These are phyloP conservation scores for Piprites chloris DNA, from an alignment of 2,113 vertebrate genomes.

Conservation along the genomic window DNA sequence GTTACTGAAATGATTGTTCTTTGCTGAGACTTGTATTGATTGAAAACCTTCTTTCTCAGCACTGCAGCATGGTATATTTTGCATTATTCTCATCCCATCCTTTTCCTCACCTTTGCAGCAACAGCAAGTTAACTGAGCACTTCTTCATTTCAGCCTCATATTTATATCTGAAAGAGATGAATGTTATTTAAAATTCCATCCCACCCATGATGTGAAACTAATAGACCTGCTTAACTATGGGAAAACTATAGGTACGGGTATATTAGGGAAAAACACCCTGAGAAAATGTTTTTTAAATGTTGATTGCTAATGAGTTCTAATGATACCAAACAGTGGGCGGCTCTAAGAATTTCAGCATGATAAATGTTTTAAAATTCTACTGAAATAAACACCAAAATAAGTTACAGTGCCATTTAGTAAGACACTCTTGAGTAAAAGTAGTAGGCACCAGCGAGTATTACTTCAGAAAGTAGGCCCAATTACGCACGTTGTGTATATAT, in stretches of 20 bases:
- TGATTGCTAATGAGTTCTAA: conserved; percentile 73
- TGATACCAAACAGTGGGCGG: conserved; percentile 65
- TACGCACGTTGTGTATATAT: neutral
- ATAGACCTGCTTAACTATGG: conserved; percentile 74
- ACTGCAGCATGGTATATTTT: neutral
- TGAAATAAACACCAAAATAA: conserved; percentile 43
- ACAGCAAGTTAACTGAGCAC: conserved; percentile 49
- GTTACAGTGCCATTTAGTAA: conserved; percentile 29
- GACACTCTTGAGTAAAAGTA: conserved; percentile 36
- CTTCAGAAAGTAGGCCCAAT: neutral
- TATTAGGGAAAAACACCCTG: conserved; percentile 57
- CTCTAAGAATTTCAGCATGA: conserved; percentile 59
- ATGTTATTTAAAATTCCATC: conserved; percentile 74
- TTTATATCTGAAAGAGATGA: conserved; percentile 68
- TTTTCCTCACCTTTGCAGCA: conserved; percentile 21
- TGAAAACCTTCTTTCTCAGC: neutral
- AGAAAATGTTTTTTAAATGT: conserved; percentile 73
- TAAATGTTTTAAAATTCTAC: conserved; percentile 58
- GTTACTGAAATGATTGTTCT: conserved; percentile 29
- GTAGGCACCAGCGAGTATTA: neutral
- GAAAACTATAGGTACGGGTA: conserved; percentile 56
- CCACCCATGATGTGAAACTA: conserved; percentile 72
- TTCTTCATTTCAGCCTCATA: conserved; percentile 59
- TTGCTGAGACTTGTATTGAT: neutral
- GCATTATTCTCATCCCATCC: neutral